Conservation (phyloP, 1,140 invertebrate genomes). For the Drosophila lacertosa region DNA sequence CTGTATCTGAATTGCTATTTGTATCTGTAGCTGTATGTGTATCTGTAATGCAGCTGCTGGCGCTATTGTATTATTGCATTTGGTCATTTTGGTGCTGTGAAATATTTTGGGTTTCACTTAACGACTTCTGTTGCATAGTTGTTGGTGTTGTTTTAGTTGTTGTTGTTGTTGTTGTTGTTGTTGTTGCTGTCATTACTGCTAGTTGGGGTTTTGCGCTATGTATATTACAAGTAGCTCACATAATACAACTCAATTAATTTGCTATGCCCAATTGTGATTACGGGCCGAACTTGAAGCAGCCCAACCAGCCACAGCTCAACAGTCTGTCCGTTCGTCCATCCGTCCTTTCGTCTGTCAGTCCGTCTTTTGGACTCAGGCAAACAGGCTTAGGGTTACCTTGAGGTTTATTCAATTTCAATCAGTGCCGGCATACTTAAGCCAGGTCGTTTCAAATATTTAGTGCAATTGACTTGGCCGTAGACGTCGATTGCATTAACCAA, state of each 20-base stretch:
- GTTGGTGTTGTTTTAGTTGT: slow-evolving; percentile 16
- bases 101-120: slow-evolving; percentile 72
- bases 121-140: slow-evolving; percentile 41
- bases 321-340: slow-evolving; percentile 16
- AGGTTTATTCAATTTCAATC: slow-evolving; percentile 35
- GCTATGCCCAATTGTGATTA: slow-evolving; percentile 59
- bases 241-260: slow-evolving; percentile 77
- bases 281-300: slow-evolving; percentile 37
- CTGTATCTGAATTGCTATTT: slow-evolving; percentile 5
- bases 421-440: slow-evolving; percentile 11
- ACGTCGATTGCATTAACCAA: slow-evolving; percentile 14
- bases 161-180: slow-evolving; percentile 21
- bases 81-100: slow-evolving; percentile 61
- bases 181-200: slow-evolving; percentile 39
- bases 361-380: not conserved
- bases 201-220: slow-evolving; percentile 52
- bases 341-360: not conserved
- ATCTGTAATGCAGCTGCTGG: slow-evolving; percentile 7
- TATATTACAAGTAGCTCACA: slow-evolving; percentile 40
- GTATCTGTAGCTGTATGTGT: slow-evolving; percentile 4
- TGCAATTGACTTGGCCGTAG: slow-evolving; percentile 15
- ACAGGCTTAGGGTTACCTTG: slow-evolving; percentile 23
- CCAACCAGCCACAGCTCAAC: slow-evolving; percentile 26
- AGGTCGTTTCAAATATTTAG: slow-evolving; percentile 11
- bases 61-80: slow-evolving; percentile 54